A percentile compares a stretch with the other conserved stretches of the same genome.
phyloP scores from a whole-genome alignment of 2,113 vertebrate species.

The Orycteropus afer region DNA sequence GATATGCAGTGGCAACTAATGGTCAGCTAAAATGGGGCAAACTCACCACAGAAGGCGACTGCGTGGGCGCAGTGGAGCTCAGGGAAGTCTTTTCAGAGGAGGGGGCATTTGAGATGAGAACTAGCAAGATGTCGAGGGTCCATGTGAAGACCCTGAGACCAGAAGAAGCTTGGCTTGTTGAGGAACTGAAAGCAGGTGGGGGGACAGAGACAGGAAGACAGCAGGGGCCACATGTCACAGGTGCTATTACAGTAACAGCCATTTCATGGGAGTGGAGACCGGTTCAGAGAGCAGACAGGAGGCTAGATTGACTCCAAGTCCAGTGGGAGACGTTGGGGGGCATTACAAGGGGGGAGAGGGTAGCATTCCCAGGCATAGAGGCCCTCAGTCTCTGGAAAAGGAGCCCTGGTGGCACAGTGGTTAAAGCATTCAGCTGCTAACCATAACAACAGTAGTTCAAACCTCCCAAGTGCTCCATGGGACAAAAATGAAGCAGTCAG shows the following conservation, averaged over 20 bases:
- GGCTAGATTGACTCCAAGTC: background rate
- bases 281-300: background rate
- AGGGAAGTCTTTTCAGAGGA: too few relatives aligned
- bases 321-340: background rate
- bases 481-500: too few relatives aligned
- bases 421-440: too few relatives aligned
- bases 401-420: too few relatives aligned
- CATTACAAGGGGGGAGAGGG: too few relatives aligned
- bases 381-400: too few relatives aligned
- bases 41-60: background rate
- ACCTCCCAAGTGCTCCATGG: too few relatives aligned
- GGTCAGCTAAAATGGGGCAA: background rate
- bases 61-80: background rate
- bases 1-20: background rate
- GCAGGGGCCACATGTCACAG: background rate
- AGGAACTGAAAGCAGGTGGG: accelerated
- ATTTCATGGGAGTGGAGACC: too few relatives aligned
- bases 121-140: background rate
- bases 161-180: background rate
- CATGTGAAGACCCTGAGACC: accelerated
- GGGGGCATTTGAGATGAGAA: background rate
- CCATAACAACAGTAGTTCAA: too few relatives aligned
- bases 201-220: background rate
- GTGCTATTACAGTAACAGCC: too few relatives aligned
- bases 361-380: background rate